Percentiles rank a stretch among this genome's conserved stretches.
Evolutionary conservation across 2,113 vertebrate genomes (phyloP).

Genomic region (Noctilio leporinus): DNA sequence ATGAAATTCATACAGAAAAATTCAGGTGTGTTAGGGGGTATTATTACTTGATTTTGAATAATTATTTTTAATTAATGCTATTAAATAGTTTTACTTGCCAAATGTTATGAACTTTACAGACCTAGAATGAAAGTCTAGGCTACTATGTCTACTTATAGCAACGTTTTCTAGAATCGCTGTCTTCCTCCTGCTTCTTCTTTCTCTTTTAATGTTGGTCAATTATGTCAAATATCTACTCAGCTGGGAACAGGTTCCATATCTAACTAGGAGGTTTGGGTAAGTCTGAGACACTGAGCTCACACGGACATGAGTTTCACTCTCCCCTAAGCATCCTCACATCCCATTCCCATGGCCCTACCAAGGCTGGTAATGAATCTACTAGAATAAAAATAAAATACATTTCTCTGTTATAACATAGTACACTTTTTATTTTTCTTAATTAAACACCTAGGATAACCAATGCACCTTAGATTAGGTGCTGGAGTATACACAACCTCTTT

Average conservation of each 20-base stretch:
- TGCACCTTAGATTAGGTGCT: neutral
- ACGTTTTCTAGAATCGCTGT: neutral
- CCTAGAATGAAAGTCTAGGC: neutral
- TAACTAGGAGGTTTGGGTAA: neutral
- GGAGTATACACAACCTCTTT: neutral
- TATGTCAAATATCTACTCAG: neutral
- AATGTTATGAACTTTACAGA: neutral
- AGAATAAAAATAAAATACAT: neutral
- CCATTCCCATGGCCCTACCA: neutral
- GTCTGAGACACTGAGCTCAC: neutral
- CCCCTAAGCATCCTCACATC: neutral
- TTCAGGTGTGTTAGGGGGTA: neutral
- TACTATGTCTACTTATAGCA: neutral
- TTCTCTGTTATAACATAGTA: neutral
- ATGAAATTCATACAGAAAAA: neutral
- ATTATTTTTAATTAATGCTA: neutral
- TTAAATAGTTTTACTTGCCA: neutral
- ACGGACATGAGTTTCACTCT: neutral
- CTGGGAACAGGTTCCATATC: neutral
- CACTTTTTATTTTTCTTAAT: neutral
- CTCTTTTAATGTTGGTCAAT: neutral
- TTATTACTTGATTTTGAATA: neutral
- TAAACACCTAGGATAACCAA: neutral
- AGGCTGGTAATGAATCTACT: neutral
- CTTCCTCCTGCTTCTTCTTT: fast-evolving